Base-by-base conservation (phyloP, 2,113 vertebrate species). In the Pachycephala philippinensis region DNA sequence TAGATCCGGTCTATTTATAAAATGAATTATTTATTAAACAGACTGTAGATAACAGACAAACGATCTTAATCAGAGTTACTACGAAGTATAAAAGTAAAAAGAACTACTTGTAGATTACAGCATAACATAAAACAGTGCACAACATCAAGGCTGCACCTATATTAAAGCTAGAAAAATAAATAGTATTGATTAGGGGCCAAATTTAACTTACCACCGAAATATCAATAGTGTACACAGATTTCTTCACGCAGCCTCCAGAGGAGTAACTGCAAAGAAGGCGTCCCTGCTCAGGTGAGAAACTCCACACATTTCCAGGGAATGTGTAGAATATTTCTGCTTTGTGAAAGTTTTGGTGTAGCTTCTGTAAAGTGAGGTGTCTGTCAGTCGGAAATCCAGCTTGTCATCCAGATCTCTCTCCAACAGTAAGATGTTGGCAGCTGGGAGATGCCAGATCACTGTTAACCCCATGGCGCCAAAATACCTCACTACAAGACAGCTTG, bases 261-360 rank as follows among this genome's bases (percentile, higher is more conserved):
- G 13, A 59, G 9, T 33, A 68, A 27, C 37, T 0, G 2, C 3
- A 1, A 59, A 76, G 45, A 3, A 1, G 8, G 27, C 0, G 0
- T 33, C 18, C 26, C 33, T 44, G 18, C 4, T 53, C 39, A 23
- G 33, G 37, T 0, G 1, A 77, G 63, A 53, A 45, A 53, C 33
- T 69, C 22, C 53, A 52, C 45, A 69, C 33, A 52, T 44, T 44
- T 69, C 28, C 54, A 87, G 63, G 8, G 27, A 60, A 37, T 13
- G 27, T 33, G 33, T 33, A 45, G 37, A 77, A 39, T 44, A 53
- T 39, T 87, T 87, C 63, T 52, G 63, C 31, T 52, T 27, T 52
- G 6, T 52, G 17, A 18, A 86, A 52, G 37, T 23, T 52, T 52
- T 37, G 11, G 39, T 23, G 27, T 33, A 37, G 22, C 22, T 60